Evolutionary conservation across 64 coral and sea anemone species (phyloP).

Genomic region (Pachyseris speciosa): DNA sequence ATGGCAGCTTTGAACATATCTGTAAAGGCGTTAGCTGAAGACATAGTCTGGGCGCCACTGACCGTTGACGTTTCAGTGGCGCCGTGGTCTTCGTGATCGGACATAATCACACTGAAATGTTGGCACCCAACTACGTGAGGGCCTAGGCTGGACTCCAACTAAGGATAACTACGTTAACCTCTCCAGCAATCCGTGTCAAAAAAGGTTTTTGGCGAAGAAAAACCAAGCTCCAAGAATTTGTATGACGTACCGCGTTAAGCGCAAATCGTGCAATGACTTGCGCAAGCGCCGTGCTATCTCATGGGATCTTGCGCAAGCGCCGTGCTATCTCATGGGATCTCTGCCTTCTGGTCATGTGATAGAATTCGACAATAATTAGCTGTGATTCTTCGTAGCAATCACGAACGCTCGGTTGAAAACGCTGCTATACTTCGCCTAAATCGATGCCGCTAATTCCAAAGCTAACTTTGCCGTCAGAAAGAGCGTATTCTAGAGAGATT

Average conservation of each 20-base stretch:
- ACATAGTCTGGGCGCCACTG: not conserved
- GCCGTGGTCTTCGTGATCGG: not conserved
- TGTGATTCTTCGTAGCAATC: too few species aligned
- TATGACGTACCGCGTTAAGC: too few species aligned
- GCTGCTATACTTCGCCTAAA: too few species aligned
- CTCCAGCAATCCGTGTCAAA: not conserved
- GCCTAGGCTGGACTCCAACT: not conserved
- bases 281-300: too few species aligned
- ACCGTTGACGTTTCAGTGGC: not conserved
- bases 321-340: too few species aligned
- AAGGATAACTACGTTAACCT: not conserved
- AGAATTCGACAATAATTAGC: too few species aligned
- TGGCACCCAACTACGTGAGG: not conserved
- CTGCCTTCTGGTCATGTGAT: not conserved
- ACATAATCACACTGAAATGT: not conserved
- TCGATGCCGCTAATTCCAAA: too few species aligned
- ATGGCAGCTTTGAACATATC: constrained; percentile 1
- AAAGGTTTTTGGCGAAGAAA: not conserved
- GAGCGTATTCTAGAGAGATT: too few species aligned
- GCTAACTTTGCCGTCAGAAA: too few species aligned
- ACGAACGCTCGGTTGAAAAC: too few species aligned
- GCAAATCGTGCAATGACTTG: too few species aligned
- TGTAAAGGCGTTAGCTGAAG: not conserved
- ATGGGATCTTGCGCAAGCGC: too few species aligned
- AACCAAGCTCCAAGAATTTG: not conserved